Evolutionary conservation across 2,888 invertebrate species (phyloP), one percentile per base, ranked within the genome.

Genomic region (Tetropium fuscum): DNA sequence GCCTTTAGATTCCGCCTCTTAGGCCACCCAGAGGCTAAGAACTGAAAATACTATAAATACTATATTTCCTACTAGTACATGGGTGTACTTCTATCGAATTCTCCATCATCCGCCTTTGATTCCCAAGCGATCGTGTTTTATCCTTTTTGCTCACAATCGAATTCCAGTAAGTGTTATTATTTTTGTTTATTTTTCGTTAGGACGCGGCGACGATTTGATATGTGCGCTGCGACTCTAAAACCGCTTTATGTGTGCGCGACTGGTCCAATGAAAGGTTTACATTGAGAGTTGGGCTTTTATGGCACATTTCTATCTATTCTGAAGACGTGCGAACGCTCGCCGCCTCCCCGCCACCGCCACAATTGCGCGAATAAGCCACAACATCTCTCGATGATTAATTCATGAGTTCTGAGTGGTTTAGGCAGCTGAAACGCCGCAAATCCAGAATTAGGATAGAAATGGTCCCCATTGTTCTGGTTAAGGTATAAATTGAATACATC

Each of bases 381-480:
- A 77, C 78, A 79, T 76, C 78, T 75, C 73, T 66, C 71, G 75
- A 79, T 79, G 79, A 79, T 79, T 79, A 79, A 79, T 79, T 79
- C 79, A 79, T 79, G 79, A 79, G 77, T 71, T 71, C 71, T 74
- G 78, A 78, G 78, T 78, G 78, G 78, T 78, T 79, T 77, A 77
- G 77, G 76, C 75, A 69, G 74, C 74, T 73, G 74, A 69, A 77
- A 73, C 72, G 75, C 77, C 76, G 75, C 78, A 78, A 77, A 78
- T 78, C 78, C 70, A 74, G 77, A 79, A 79, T 79, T 78, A 78
- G 79, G 78, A 77, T 76, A 70, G 76, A 74, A 77, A 77, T 72
- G 74, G 74, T 69, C 70, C 69, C 73, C 71, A 74, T 75, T 76
- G 75, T 76, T 76, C 75, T 74, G 71, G 69, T 68, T 68, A 68